Base-by-base conservation (phyloP, 2,797 vertebrate genomes). In the Mormyrus hasselquistii region DNA sequence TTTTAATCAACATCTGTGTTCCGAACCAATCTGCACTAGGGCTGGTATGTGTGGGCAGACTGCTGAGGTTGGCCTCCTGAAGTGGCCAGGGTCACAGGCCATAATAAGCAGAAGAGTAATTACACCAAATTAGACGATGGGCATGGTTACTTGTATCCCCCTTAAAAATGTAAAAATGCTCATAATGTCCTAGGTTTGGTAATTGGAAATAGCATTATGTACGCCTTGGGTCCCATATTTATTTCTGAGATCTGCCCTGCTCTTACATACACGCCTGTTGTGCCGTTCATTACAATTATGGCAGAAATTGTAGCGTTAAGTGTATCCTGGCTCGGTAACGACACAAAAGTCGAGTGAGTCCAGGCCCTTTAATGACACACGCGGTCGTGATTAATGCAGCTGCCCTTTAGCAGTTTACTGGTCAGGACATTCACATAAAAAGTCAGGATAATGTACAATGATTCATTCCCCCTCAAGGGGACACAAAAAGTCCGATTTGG, bases 141-240 rank as follows among this genome's bases (percentile, higher is more conserved):
- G 91, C 92, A 89, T 88, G 79, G 76, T 87, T 89, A 55, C 83
- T 89, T 79, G 4, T 29, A 88, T 59, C 57, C 41, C n/a, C 44
- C 69, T 79, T 25, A 44, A 59, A 88, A 88, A 87, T 3, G 29
- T 90, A 79, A 69, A 86, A 84, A 65, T 53, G 47, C 22, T 29
- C 69, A 82, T 82, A 57, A 86, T 69, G 16, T 52, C 86, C 22
- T 88, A 29, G 34, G 90, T 91, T 87, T 87, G 47, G 57, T 82
- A 89, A 41, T 57, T 87, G 49, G 57, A 90, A 89, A 90, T 59
- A 86, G 87, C 65, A 2, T 14, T 73, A 84, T 65, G 5, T 62
- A 69, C 9, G 86, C 89, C 87, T 90, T 86, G 34, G 69, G 92
- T 82, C 52, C 88, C 90, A 90, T 91, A 85, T 59, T 88, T 49